phyloP scores from a whole-genome alignment of 2,888 invertebrate genomes.

The Macropis europaea region DNA sequence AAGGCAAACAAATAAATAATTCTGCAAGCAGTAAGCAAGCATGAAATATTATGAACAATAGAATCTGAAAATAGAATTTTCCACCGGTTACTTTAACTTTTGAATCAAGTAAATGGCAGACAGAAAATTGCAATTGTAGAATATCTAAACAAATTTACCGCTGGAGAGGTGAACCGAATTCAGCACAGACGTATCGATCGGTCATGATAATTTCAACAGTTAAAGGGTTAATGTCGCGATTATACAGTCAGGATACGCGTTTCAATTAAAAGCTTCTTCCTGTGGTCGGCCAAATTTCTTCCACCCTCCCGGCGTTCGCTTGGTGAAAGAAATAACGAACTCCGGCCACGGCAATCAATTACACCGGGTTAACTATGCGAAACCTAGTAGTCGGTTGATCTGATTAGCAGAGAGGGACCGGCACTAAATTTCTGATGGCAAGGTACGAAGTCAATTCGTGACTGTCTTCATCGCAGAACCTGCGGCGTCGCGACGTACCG shows the following conservation, averaged over 20 bases:
- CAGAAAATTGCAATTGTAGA: too few relatives aligned
- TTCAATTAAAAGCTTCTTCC: not conserved
- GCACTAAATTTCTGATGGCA: slow-evolving; percentile 58
- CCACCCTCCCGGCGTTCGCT: not conserved
- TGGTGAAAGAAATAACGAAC: slow-evolving; percentile 32
- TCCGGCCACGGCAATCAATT: slow-evolving; percentile 44
- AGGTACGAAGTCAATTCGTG: slow-evolving; percentile 52
- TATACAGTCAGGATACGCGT: not conserved
- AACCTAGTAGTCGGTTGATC: slow-evolving; percentile 37
- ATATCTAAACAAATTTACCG: too few relatives aligned
- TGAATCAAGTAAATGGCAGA: too few relatives aligned
- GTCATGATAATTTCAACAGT: not conserved
- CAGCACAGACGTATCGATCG: too few relatives aligned
- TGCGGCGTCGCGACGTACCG: slow-evolving; percentile 33
- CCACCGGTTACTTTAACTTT: too few relatives aligned
- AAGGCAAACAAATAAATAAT: too few relatives aligned
- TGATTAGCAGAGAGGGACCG: slow-evolving; percentile 43
- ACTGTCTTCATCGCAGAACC: slow-evolving; percentile 30
- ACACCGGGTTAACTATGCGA: slow-evolving; percentile 32
- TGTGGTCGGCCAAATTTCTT: not conserved
- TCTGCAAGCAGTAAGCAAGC: too few relatives aligned
- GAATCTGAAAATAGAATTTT: too few relatives aligned
- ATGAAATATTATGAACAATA: too few relatives aligned
- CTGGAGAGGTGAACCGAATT: too few relatives aligned
- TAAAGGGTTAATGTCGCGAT: not conserved